Base-by-base conservation (phyloP, 2,113 vertebrate species). In the Tragulus kanchil region DNA sequence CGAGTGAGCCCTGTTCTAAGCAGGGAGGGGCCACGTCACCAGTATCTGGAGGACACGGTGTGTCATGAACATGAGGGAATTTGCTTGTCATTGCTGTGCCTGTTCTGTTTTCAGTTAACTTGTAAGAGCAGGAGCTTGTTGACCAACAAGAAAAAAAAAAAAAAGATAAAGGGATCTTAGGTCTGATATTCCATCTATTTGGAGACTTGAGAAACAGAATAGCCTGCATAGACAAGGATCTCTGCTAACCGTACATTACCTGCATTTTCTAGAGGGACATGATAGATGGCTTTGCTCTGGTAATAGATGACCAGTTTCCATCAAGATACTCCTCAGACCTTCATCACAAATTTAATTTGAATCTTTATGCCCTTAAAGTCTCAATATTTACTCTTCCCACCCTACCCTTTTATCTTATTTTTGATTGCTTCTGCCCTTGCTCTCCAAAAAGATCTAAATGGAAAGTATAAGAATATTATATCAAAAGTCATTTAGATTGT, bases 401-500 rank as follows among this genome's bases (percentile, higher is more conserved):
- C 0, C 21, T 17, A 50, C 16, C 36, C 73, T 94, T 95, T 93
- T 75, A 85, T 94, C 93, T 84, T 90, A 65, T 23, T 93, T 90
- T 95, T 77, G 5, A 81, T 84, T 81, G 31, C 11, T 50, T 93
- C 56, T 95, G 48, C 5, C 67, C 42, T 96, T 97, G 79, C 4
- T 94, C 28, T 95, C 77, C 61, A 56, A 93, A 8, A 83, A 62
- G 23, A 83, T 64, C 15, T 95, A 62, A 97, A 71, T 58, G 54
- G 15, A 50, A 94, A 83, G 31, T 91, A 11, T 85, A 64, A 96
- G 71, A 97, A 86, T 91, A 79, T 79, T 79, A 42, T 89, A 62
- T 89, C 50, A 89, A 79, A 95, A 95, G 1, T 48, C 14, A 36
- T 50, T 91, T 79, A 85, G 58, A 31, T 86, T 81, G 42, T 42